Evolutionary conservation across 2,888 invertebrate genomes (phyloP).

Genomic region (Pseudococcus jackbeardsleyi): DNA sequence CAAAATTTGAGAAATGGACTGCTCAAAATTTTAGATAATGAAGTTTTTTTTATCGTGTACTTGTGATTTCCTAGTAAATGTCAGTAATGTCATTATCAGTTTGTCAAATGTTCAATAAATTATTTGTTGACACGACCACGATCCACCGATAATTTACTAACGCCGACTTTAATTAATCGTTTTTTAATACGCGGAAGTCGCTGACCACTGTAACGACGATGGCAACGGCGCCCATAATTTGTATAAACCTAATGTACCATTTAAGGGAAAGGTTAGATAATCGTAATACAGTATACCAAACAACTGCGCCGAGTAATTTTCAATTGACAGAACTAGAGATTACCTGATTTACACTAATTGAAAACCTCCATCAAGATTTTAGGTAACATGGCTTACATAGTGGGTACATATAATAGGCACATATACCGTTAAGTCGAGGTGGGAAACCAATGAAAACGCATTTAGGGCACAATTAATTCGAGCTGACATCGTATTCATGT

Average conservation of each 20-base stretch:
- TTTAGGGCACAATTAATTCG: neutral
- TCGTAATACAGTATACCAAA: neutral
- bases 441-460: neutral
- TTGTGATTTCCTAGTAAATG: no score
- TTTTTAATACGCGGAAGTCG: slow-evolving; percentile 24
- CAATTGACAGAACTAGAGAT: slow-evolving; percentile 11
- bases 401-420: no score
- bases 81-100: no score
- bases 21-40: no score
- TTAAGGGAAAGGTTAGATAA: neutral
- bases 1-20: no score
- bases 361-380: neutral
- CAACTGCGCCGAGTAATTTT: neutral
- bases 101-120: no score
- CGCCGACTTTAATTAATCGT: slow-evolving; percentile 11
- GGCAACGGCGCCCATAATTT: neutral
- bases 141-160: slow-evolving; percentile 9
- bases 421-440: neutral
- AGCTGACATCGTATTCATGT: neutral
- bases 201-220: no score
- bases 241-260: neutral
- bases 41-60: no score
- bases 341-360: slow-evolving; percentile 21
- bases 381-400: no score
- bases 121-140: neutral